Evolutionary conservation across 2,797 vertebrate species (phyloP), one percentile per base, ranked within the genome.

Genomic region (Brotula barbata): DNA sequence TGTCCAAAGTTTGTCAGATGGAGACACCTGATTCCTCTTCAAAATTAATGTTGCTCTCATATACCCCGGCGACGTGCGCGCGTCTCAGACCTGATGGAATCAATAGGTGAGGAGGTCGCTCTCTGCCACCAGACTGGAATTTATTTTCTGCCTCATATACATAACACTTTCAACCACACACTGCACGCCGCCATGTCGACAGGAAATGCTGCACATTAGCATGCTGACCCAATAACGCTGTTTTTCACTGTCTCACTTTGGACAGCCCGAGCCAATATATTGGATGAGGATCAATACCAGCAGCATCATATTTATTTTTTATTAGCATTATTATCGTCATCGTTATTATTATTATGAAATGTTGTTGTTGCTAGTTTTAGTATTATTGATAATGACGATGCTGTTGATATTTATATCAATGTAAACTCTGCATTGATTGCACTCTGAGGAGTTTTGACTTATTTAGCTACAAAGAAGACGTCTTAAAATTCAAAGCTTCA

Each of bases 41-140:
- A 40, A 66, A 80, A 82, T 87, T 72, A 82, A 80, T 82, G 71
- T 86, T 66, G 85, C 54, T 69, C 73, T 87, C 81, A 85, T 78
- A 78, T 28, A 4, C 53, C 28, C 75, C 57, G 63, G 73, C 55
- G 70, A 78, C 64, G 57, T 64, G 73, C 75, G 57, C 64, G 73
- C 75, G 41, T 43, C 75, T 82, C 67, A 73, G 68, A 80, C 68
- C 58, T 77, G 47, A 64, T 47, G 39, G 54, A 81, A 90, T 88
- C 87, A 72, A 89, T 89, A 80, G 67, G 82, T 84, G 73, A 77
- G 46, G 57, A 80, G 86, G 84, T 87, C 76, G 68, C 23, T 62
- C 55, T 67, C 64, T 66, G 73, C 66, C 81, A 75, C 47, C 54
- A 17, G 2, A 46, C 64, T 70, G 75, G 69, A 87, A 87, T 82